Base-by-base conservation (phyloP, 2,888 invertebrate genomes). In the Catocala sponsa region DNA sequence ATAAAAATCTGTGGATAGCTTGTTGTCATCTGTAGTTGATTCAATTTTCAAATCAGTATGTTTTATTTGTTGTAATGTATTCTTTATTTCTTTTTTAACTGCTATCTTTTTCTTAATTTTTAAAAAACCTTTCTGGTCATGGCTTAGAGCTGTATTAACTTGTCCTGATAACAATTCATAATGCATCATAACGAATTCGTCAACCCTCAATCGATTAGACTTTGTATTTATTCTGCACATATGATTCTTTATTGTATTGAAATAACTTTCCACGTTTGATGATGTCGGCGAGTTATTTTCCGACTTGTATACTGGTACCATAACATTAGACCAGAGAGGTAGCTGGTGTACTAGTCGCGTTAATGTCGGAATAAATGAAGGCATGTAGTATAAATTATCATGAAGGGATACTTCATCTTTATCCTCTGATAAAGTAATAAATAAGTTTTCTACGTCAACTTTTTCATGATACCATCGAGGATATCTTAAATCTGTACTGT, bases 401-500 rank as follows among this genome's bases (percentile, higher is more conserved):
- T 51, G 38, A 51, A 51, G 38, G 38, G 38, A 51, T 51, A 12
- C 38, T 13, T 38, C 41, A 51, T 38, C 51, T 51, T 38, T 15
- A 50, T 50, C 41, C 38, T 51, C 51, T 51, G 51, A 41, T 41
- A 51, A 51, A 41, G 51, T 51, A 12, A 51, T 51, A 38, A 41
- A 41, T 51, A 51, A 51, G 44, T 13, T 13, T 12, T 51, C 41
- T 51, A 51, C 38, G 12, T 51, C 51, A 50, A 50, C 51, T 51
- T 51, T 41, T 51, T 51, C 51, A 51, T 41, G 38, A 51, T 41
- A 51, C 51, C 50, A 50, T 33, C 35, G 50, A 50, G 50, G 50
- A 50, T 50, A 50, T 50, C 50, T 50, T 50, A 50, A 50, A 50
- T 50, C 50, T 50, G 50, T 50, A 50, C 50, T 50, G 50, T 50